Conservation (phyloP, 2,113 vertebrate species). For the Cryptomyrus ogoouensis region DNA sequence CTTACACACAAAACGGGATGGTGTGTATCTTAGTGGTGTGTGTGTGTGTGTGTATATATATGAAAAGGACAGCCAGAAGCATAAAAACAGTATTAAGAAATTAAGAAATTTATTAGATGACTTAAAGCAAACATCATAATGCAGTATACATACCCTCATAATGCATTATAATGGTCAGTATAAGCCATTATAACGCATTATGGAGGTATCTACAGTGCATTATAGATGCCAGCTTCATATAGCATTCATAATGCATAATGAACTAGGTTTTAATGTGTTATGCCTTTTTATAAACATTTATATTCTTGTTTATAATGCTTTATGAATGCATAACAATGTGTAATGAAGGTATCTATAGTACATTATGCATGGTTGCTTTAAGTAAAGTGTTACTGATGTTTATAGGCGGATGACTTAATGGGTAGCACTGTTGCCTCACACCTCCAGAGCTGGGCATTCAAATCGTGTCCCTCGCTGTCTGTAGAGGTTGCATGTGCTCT, state of each 20-base stretch:
- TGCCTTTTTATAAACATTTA: neutral
- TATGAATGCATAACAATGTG: neutral
- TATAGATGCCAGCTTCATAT: no score
- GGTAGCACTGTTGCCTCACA: neutral
- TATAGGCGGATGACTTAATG: neutral
- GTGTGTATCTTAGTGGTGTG: no score
- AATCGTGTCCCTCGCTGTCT: neutral
- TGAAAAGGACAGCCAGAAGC: neutral
- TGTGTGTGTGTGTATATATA: no score
- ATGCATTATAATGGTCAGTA: no score
- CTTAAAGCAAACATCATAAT: no score
- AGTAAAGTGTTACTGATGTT: neutral
- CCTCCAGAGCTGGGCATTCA: neutral
- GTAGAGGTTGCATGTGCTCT: neutral
- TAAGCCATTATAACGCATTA: no score
- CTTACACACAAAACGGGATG: no score
- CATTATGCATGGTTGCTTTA: neutral
- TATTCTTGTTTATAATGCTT: neutral
- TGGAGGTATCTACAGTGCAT: no score
- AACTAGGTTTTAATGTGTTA: neutral
- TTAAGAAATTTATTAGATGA: no score
- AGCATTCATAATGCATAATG: neutral
- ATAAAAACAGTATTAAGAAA: neutral
- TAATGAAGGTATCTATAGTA: neutral
- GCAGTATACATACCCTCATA: neutral